Conservation (phyloP, 2,888 invertebrate genomes). For the Plemyria rubiginata region DNA sequence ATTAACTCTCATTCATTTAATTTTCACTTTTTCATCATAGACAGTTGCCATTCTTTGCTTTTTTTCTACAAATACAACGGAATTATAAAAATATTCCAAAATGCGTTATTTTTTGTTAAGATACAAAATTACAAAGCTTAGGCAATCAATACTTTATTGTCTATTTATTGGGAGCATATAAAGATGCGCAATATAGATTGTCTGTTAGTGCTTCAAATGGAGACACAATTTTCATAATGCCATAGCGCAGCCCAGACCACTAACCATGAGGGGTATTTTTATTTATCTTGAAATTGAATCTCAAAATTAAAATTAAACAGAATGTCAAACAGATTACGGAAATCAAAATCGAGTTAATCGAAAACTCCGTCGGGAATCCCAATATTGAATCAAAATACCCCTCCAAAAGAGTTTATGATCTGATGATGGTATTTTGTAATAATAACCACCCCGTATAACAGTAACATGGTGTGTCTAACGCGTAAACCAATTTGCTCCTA, state of each 20-base stretch:
- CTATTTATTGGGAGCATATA: constrained; percentile 20
- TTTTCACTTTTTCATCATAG: constrained; percentile 56
- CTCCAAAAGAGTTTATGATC: too few relatives aligned
- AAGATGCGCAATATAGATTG: background rate
- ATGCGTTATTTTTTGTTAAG: constrained; percentile 22
- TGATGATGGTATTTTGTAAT: too few relatives aligned
- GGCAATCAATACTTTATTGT: constrained; percentile 48
- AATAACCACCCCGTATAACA: too few relatives aligned
- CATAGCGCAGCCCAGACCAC: too few relatives aligned
- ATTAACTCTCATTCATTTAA: constrained; percentile 71
- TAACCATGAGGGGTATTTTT: too few relatives aligned
- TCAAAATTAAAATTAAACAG: too few relatives aligned
- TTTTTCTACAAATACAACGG: constrained; percentile 36
- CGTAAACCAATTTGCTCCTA: background rate
- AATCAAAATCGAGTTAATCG: too few relatives aligned
- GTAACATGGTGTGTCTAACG: background rate
- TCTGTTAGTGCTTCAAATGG: background rate
- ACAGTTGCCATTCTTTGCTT: constrained; percentile 62
- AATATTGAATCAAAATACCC: too few relatives aligned
- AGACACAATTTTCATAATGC: background rate
- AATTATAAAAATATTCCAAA: constrained; percentile 13
- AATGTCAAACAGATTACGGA: too few relatives aligned
- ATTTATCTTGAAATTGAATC: too few relatives aligned
- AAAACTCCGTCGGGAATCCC: too few relatives aligned
- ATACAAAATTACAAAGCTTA: constrained; percentile 33